These are phyloP conservation scores for Tuberolachnus salignus DNA, from an alignment of 2,888 invertebrate species.

Conservation along the genomic window DNA sequence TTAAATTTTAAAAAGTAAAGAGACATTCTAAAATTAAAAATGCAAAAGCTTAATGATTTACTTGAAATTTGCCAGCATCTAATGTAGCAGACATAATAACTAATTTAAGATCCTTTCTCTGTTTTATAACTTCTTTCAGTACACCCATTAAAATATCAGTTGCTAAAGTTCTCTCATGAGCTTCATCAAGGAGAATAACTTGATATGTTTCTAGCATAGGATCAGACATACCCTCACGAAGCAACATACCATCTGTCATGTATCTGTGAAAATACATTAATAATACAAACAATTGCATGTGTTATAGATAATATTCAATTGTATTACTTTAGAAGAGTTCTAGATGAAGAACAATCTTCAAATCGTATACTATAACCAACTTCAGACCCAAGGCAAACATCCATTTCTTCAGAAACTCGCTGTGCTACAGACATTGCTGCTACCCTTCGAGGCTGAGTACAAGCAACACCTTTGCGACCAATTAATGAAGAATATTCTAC, in stretches of 20 bases:
- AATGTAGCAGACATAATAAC: conserved; percentile 99
- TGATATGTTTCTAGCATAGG: conserved; percentile 96
- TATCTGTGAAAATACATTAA: conserved; percentile 68
- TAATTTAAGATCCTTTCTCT: conserved; percentile 89
- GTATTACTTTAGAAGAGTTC: conserved; percentile 85
- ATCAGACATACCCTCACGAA: conserved; percentile 98
- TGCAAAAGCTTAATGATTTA: conserved; percentile 59
- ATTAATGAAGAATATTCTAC: conserved; percentile 74
- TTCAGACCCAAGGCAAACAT: conserved; percentile 87
- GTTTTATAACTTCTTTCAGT: conserved; percentile 93
- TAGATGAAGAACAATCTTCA: conserved; percentile 95
- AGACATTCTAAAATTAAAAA: not conserved
- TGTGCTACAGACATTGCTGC: conserved; percentile 99
- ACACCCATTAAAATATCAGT: conserved; percentile 99
- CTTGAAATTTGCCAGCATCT: conserved; percentile 97
- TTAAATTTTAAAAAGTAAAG: not conserved
- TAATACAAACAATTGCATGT: not conserved
- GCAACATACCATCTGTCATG: conserved; percentile 99
- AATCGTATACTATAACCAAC: conserved; percentile 98
- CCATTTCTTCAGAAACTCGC: conserved; percentile 99
- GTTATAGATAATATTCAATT: not conserved
- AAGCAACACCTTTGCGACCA: conserved; percentile 84
- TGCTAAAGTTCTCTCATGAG: conserved; percentile 97
- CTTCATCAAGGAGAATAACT: conserved; percentile 95
- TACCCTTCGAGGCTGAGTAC: conserved; percentile 95